These are phyloP conservation scores for Cynopterus sphinx DNA, from an alignment of 2,797 vertebrate species.

Conservation along the genomic window DNA sequence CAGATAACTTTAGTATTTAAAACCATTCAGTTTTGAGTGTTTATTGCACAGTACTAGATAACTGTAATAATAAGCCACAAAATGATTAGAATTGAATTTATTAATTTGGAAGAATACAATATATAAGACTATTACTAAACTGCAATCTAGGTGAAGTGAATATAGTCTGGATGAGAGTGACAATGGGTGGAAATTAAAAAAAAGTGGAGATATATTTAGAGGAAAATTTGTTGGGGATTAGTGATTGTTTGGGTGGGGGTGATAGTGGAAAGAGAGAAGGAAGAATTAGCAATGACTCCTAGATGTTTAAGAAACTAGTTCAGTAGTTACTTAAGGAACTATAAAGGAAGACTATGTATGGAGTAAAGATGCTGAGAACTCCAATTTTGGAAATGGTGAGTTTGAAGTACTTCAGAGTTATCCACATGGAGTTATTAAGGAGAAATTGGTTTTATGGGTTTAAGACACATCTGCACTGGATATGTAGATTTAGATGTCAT, in stretches of 20 bases:
- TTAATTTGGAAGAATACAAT: neutral
- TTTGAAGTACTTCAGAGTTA: neutral
- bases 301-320: neutral
- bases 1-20: neutral
- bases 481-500: neutral
- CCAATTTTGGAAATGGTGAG: neutral
- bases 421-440: neutral
- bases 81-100: neutral
- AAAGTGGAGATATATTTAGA: neutral
- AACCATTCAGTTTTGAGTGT: neutral
- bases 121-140: neutral
- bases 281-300: neutral
- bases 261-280: neutral
- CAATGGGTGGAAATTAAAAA: neutral
- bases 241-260: neutral
- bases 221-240: neutral
- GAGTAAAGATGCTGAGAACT: neutral
- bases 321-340: neutral
- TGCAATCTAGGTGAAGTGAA: neutral
- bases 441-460: neutral
- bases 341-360: neutral
- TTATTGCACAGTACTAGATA: neutral
- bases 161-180: neutral
- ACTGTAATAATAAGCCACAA: neutral
- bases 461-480: neutral